Evolutionary conservation across 2,113 vertebrate genomes (phyloP), one percentile per base, ranked within the genome.

Genomic region (Pagrus major): DNA sequence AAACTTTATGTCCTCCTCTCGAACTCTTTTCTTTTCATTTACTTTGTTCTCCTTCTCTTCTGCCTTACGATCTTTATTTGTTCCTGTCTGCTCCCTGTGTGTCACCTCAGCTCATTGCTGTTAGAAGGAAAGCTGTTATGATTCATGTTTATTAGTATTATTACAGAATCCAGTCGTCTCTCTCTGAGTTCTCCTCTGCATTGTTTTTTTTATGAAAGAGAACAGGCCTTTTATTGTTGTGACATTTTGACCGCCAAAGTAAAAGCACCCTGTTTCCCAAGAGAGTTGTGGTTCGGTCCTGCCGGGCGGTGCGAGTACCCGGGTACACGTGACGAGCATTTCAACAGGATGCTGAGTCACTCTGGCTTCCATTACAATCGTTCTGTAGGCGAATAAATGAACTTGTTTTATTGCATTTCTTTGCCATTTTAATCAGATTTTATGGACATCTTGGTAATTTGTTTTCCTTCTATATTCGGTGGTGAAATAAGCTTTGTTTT

Each of bases 381-480:
- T 23, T 51, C 31, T 49, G 29, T 33, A 11, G 29, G 11, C 29
- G 2, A 3, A 69, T 23, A 52, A 63, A 41, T 55, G 1, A 35
- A 16, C n/a, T 15, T 35, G 21, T 7, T 42, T 71, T 15, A 60
- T 37, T 16, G n/a, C 27, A 0, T 11, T 33, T 54, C 60, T 71
- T 52, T 54, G 11, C 25, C 3, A 21, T 37, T 77, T 54, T 54
- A 60, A 78, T 83, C 37, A 78, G 69, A 0, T 29, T 61, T 78
- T 68, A 83, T 83, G 47, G 67, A 52, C 47, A 4, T 1, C 46
- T 44, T 23, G 60, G 2, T 66, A 16, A 35, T 35, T 41, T 42
- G 44, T 54, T 59, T 68, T 65, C 42, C 23, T 8, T 68, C 61
- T 78, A n/a, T 63, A 61, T 68, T 67, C 39, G 55, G 46, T 68